These are phyloP conservation scores for Mellilla xanthometata DNA, from an alignment of 2,888 invertebrate genomes.

Conservation along the genomic window DNA sequence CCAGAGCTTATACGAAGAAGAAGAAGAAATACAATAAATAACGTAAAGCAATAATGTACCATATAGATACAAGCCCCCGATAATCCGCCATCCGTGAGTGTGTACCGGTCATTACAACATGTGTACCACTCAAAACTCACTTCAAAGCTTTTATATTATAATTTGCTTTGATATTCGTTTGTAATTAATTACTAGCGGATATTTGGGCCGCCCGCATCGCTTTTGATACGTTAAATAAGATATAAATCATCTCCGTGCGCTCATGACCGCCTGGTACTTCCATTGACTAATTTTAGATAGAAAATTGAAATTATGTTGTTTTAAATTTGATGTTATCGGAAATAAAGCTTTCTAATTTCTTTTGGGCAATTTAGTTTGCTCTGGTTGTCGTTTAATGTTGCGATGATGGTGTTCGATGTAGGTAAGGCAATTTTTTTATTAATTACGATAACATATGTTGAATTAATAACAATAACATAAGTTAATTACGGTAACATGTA, in stretches of 20 bases:
- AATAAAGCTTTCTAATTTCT: constrained; percentile 8
- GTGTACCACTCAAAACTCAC: constrained; percentile 17
- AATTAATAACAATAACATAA: no score
- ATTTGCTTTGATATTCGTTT: constrained; percentile 46
- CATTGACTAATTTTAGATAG: constrained; percentile 26
- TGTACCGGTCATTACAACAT: constrained; percentile 3
- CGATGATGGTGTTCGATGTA: no score
- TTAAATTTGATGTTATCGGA: constrained; percentile 8
- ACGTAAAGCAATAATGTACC: background rate
- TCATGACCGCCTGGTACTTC: constrained; percentile 31
- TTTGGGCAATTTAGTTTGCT: constrained; percentile 2
- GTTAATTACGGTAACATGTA: no score
- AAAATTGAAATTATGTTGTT: constrained; percentile 20
- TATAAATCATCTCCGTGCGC: constrained; percentile 39
- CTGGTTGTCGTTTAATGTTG: background rate
- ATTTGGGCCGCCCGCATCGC: constrained; percentile 35
- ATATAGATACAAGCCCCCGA: no score
- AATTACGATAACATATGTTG: no score
- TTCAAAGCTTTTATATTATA: constrained; percentile 37
- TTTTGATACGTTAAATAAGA: constrained; percentile 38
- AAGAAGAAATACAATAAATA: no score
- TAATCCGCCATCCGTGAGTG: constrained; percentile 1
- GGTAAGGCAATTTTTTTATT: no score
- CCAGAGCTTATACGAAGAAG: no score
- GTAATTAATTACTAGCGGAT: constrained; percentile 41